Evolutionary conservation across 2,888 invertebrate genomes (phyloP).

Genomic region (Drosophila seclusa): DNA sequence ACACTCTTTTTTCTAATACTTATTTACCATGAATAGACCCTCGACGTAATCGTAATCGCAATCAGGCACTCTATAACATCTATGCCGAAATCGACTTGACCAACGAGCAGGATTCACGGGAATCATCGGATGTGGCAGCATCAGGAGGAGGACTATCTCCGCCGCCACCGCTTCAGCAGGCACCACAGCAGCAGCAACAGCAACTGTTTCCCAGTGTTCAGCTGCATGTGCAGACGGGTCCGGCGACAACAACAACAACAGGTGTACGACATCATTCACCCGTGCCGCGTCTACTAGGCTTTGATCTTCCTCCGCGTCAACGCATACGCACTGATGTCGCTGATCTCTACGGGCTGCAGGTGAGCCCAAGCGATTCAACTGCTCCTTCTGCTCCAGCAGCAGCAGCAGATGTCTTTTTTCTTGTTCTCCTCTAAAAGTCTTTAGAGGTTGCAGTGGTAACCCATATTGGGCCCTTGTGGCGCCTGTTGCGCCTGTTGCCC

Average conservation of each 20-base stretch:
- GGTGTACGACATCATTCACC: slow-evolving; percentile 42
- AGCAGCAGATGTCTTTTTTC: not conserved
- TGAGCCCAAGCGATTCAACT: slow-evolving; percentile 5
- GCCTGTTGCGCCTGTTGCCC: too few relatives aligned
- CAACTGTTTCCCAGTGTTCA: slow-evolving; percentile 30
- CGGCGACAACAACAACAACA: slow-evolving; percentile 2
- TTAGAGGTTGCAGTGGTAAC: too few relatives aligned
- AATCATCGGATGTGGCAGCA: not conserved
- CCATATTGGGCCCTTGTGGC: too few relatives aligned
- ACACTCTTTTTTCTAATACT: not conserved
- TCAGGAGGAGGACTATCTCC: not conserved
- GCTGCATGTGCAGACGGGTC: slow-evolving; percentile 6
- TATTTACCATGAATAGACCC: slow-evolving; percentile 4
- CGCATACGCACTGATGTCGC: slow-evolving; percentile 56
- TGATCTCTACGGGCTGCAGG: slow-evolving; percentile 48
- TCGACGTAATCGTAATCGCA: slow-evolving; percentile 43
- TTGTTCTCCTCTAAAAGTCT: too few relatives aligned
- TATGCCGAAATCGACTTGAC: slow-evolving; percentile 73
- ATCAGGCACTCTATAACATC: slow-evolving; percentile 61
- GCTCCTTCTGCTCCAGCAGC: not conserved
- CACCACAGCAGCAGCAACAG: slow-evolving; percentile 14
- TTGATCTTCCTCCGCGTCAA: slow-evolving; percentile 51
- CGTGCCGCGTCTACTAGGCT: slow-evolving; percentile 45
- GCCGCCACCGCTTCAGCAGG: slow-evolving; percentile 14
- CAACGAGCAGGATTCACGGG: slow-evolving; percentile 51